phyloP scores from a whole-genome alignment of 1,140 invertebrate genomes.

The Magallana ariakensis region DNA sequence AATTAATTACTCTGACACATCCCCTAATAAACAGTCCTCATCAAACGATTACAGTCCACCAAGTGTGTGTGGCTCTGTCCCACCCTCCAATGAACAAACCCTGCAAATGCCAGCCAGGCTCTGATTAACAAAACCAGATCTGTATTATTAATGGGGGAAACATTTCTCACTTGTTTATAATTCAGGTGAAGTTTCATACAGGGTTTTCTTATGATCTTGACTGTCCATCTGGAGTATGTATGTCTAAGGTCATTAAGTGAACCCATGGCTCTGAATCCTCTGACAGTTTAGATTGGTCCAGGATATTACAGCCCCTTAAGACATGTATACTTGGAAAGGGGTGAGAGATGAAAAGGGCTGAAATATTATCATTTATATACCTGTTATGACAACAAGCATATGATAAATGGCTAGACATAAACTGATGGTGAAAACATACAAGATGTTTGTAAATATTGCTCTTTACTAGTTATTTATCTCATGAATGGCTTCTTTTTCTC shows the following conservation, averaged over 20 bases:
- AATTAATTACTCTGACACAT: constrained; percentile 22
- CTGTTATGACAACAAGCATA: constrained; percentile 7
- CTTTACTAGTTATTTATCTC: not conserved
- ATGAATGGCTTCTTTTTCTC: not conserved
- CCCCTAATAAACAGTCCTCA: not conserved
- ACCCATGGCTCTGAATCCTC: not conserved
- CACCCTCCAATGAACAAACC: not conserved
- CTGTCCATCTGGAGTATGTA: not conserved
- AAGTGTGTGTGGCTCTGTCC: not conserved
- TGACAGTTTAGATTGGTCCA: not conserved
- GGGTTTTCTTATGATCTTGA: not conserved
- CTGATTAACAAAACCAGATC: not conserved
- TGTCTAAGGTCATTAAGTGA: constrained; percentile 1
- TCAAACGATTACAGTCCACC: constrained; percentile 6
- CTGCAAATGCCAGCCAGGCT: not conserved
- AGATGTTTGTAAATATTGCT: constrained; percentile 10
- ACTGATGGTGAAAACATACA: constrained; percentile 9
- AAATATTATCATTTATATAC: not conserved
- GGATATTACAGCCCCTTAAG: not conserved
- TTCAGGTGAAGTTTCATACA: constrained; percentile 17
- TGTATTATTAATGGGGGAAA: not conserved
- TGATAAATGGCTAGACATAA: constrained; percentile 28
- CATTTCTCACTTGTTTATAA: constrained; percentile 11
- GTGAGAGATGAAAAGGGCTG: not conserved
- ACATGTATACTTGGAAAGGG: not conserved